A percentile compares a stretch with the other conserved stretches of the same genome.
These are phyloP conservation scores for Amiota minor DNA, from an alignment of 2,888 invertebrate species.

Conservation along the genomic window DNA sequence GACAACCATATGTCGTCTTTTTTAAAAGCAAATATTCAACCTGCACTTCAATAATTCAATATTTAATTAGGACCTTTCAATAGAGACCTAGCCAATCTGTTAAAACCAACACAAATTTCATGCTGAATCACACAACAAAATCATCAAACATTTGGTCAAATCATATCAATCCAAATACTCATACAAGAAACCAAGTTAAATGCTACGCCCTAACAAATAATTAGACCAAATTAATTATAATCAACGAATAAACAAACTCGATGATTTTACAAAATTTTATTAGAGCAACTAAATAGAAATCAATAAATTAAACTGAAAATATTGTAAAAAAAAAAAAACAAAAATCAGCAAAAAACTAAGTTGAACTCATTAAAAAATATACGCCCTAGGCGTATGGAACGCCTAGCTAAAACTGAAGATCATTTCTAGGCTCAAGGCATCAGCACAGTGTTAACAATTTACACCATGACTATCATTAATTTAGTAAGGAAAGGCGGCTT, in stretches of 20 bases:
- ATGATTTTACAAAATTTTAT: constrained; percentile 25
- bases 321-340: not conserved
- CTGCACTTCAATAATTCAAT: constrained; percentile 8
- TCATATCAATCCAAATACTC: not conserved
- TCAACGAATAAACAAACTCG: not conserved
- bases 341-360: constrained; percentile 5
- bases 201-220: constrained; percentile 2
- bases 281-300: constrained; percentile 11
- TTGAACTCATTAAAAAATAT: constrained; percentile 2
- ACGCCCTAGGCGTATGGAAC: constrained; percentile 29
- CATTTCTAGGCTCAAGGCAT: constrained; percentile 19
- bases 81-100: constrained; percentile 16
- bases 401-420: constrained; percentile 28
- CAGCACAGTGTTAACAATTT: constrained; percentile 56
- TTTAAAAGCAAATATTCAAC: not conserved
- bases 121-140: constrained; percentile 28
- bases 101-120: constrained; percentile 28
- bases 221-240: constrained; percentile 26
- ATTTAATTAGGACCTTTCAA: constrained; percentile 28
- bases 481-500: not conserved
- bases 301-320: constrained; percentile 6
- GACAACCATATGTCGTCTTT: constrained; percentile 13
- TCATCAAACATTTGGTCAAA: not conserved
- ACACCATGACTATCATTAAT: constrained; percentile 54
- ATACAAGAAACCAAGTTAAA: not conserved